Evolutionary conservation across 2,888 invertebrate genomes (phyloP).

Genomic region (Nephrotoma flavescens): DNA sequence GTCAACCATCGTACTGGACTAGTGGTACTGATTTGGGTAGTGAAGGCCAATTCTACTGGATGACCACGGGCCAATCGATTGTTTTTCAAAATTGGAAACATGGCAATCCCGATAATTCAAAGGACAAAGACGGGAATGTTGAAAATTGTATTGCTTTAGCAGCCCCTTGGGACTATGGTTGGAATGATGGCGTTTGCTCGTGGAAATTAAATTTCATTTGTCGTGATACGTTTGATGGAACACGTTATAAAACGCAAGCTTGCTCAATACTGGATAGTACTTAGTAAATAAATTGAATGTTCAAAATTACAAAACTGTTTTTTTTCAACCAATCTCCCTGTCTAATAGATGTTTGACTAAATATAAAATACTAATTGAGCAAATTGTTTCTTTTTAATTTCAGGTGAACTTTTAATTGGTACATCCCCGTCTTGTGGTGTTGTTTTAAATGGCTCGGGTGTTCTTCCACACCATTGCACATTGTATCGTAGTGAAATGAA

Average conservation of each 20-base stretch:
- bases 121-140: not conserved
- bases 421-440: conserved; percentile 70
- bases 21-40: not conserved
- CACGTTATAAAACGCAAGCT: not conserved
- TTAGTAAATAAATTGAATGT: not conserved
- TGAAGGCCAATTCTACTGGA: not conserved
- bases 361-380: too few species aligned
- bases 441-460: conserved; percentile 70
- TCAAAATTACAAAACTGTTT: too few species aligned
- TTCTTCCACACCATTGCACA: conserved; percentile 70
- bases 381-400: conserved; percentile 18
- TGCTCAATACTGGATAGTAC: not conserved
- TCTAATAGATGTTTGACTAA: too few species aligned
- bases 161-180: not conserved
- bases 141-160: not conserved
- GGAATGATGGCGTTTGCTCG: not conserved
- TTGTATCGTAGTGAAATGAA: conserved; percentile 68
- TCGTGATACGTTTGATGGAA: not conserved
- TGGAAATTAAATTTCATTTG: not conserved
- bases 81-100: not conserved
- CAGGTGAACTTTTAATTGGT: conserved; percentile 72
- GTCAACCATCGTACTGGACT: not conserved
- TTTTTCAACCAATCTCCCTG: not conserved
- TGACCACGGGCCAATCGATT: not conserved
- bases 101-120: not conserved